These are phyloP conservation scores for Characodon lateralis DNA, from an alignment of 2,797 vertebrate species.

Conservation along the genomic window DNA sequence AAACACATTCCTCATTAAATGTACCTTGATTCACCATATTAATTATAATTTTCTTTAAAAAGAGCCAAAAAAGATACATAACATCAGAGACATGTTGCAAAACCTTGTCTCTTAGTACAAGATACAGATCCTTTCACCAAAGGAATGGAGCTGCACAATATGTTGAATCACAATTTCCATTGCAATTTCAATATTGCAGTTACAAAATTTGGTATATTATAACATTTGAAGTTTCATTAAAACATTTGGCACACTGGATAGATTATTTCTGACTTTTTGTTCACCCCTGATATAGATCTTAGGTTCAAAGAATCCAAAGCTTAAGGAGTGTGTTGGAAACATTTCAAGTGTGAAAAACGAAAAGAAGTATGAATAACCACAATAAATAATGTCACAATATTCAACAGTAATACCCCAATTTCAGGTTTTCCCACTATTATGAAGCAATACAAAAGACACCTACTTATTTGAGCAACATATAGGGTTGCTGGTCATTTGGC, in stretches of 20 bases:
- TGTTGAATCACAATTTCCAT: neutral
- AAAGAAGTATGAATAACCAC: neutral
- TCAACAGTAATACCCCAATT: neutral
- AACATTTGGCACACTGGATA: neutral
- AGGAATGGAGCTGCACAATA: neutral
- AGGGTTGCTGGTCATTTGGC: neutral
- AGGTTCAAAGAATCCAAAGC: neutral
- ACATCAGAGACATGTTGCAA: constrained; percentile 16
- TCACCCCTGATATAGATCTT: neutral
- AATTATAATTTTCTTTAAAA: neutral
- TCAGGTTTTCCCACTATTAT: neutral
- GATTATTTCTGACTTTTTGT: neutral
- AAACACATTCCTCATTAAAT: neutral
- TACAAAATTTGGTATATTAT: neutral
- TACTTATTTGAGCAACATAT: constrained; percentile 16
- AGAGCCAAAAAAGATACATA: constrained; percentile 3
- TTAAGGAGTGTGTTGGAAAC: neutral
- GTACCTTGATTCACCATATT: neutral
- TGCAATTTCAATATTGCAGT: neutral
- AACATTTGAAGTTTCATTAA: neutral
- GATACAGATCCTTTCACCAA: constrained; percentile 7
- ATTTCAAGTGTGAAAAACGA: neutral
- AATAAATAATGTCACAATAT: neutral
- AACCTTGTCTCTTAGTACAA: constrained; percentile 16
- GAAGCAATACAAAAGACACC: neutral